Base-by-base conservation (phyloP, 2,888 invertebrate genomes). In the Aphodius sticticus region DNA sequence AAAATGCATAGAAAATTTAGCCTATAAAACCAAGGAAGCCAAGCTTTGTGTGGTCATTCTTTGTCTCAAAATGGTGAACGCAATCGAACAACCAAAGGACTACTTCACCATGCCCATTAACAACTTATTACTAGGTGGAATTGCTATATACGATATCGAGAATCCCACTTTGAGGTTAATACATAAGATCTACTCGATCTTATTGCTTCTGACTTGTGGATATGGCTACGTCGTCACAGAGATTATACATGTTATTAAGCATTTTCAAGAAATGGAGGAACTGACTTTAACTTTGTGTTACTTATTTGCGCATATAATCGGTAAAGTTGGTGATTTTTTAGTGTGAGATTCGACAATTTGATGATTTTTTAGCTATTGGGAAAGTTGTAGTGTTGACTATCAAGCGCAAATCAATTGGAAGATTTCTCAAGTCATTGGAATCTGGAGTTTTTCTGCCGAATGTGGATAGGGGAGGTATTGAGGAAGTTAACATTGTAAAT, bases 221-320 rank as follows among this genome's bases (percentile, higher is more conserved):
- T 81, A 77, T 53, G 81, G 81, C 6, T 82, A 82, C 69, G 78
- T 80, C n/a, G 14, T 78, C 5, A 81, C 81, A 9, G 82, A 82
- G 78, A 53, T 80, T 38, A 77, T 82, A 6, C 81, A 82, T 70
- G 74, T 79, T n/a, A 76, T 70, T 69, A 77, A 78, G 70, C 82
- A 82, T 69, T 77, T 80, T 26, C 72, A 82, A 38, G 77, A 82
- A 76, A 9, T 82, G 75, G 81, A 82, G 16, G 82, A 79, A 76
- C 35, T 81, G 12, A 82, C 81, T 1, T 78, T 80, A 53, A 80
- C 82, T 4, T 70, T 81, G 16, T 82, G 82, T 71, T 82, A 81
- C 72, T 69, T 82, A 16, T 81, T 82, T 69, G 77, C 82, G 14
- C 82, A 82, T 38, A 77, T 78, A 9, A 81, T 82, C 26, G 81